Base-by-base conservation (phyloP, 2,888 invertebrate genomes). In the Imbricaverruca yamaguchii region DNA sequence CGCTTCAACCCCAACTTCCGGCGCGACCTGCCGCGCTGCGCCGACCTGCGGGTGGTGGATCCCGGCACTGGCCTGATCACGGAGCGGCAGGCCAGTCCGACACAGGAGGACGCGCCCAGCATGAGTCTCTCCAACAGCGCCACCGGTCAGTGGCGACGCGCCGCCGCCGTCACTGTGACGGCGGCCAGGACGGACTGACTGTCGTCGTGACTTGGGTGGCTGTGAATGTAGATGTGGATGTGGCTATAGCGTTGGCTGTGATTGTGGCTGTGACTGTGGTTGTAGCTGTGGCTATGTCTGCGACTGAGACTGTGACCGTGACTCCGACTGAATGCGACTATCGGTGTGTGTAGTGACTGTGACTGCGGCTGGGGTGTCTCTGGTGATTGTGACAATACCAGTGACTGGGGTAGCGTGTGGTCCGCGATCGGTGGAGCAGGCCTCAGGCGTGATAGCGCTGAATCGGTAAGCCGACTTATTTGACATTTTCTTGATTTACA, bases 1-100 rank as follows among this genome's bases (percentile, higher is more conserved):
- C 78, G 78, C 57, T 78, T 78, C 78, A 78, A 78, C 78, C 78
- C 78, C 15, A 55, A 55, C 56, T 78, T 78, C 78, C 78, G 78
- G 23, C 78, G 78, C 12, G 78, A 78, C 57, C 57, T 78, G 78
- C 78, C 78, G 39, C 78, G 57, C 78, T 78, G 23, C 23, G 4
- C 6, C 13, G 56, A 78, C 12, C 78, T 57, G 78, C 78, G 78
- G 56, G 10, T 56, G 56, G 78, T 78, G 11, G 78, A 78, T 57
- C 74, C 74, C 0, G 74, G 74, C 74, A 74, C 74, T 10, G 74
- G 74, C 53, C 39, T 2, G 6, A 53, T 74, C 39, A 74, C 74
- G 0, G 74, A 74, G 39, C 74, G 8, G 39, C 11, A 11, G 13
- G 69, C 69, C 69, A 53, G 39, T 53, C 53, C 74, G 6, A 9